Conservation (phyloP, 2,888 invertebrate species). For the Cryptocephalus moraei region DNA sequence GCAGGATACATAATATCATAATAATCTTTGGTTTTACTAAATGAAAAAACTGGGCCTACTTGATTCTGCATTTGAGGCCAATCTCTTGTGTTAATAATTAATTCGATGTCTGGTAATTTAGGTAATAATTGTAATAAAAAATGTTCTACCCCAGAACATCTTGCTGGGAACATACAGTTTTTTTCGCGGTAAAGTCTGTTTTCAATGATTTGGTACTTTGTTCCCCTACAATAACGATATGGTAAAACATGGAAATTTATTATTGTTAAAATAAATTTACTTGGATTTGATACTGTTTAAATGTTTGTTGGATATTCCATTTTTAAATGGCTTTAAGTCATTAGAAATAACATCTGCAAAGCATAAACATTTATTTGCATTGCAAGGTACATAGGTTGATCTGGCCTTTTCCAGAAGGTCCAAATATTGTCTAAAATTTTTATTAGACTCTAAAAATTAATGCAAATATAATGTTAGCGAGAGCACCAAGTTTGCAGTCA, state of each 20-base stretch:
- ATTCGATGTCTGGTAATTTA: conserved; percentile 70
- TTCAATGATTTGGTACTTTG: conserved; percentile 74
- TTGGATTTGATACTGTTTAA: conserved; percentile 47
- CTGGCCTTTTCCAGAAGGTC: conserved; percentile 43
- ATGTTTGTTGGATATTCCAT: conserved; percentile 58
- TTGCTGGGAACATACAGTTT: conserved; percentile 84
- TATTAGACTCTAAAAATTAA: conserved; percentile 40
- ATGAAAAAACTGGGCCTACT: conserved; percentile 82
- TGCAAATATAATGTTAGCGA: conserved; percentile 1
- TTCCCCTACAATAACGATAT: conserved; percentile 44
- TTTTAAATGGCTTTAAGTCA: conserved; percentile 60
- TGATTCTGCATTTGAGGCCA: conserved; percentile 75
- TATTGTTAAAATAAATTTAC: conserved; percentile 18
- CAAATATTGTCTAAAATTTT: conserved; percentile 34
- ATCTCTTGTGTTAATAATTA: conserved; percentile 83
- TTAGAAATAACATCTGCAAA: conserved; percentile 50
- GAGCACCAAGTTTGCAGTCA: conserved; percentile 6
- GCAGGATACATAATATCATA: conserved; percentile 91
- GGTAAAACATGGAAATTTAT: background rate
- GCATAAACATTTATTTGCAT: conserved; percentile 51
- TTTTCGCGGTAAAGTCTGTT: conserved; percentile 71
- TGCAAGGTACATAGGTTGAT: conserved; percentile 46
- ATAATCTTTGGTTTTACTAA: conserved; percentile 82
- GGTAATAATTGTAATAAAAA: conserved; percentile 62
- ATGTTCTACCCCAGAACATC: conserved; percentile 86